These are phyloP conservation scores for Arrhopalites spinosus DNA, from an alignment of 2,888 invertebrate genomes.

Conservation along the genomic window DNA sequence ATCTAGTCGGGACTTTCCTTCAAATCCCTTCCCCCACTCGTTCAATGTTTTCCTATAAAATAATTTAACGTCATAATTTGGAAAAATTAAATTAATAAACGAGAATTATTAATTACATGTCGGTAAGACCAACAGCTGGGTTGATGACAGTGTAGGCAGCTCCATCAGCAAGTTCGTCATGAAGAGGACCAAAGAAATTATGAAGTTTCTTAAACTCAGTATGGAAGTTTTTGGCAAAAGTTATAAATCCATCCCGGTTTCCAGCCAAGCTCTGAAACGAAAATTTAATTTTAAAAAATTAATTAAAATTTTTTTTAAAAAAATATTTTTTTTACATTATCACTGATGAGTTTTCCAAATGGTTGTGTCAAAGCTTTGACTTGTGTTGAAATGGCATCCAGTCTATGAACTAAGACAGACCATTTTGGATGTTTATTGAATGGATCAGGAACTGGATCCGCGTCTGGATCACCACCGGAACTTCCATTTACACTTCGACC, in stretches of 20 bases:
- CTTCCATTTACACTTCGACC: no score
- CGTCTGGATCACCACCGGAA: background rate
- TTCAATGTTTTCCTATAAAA: constrained; percentile 21
- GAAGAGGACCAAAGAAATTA: constrained; percentile 30
- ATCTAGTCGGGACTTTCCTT: constrained; percentile 9
- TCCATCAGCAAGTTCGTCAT: constrained; percentile 24
- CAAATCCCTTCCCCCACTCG: constrained; percentile 18
- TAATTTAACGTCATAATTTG: background rate
- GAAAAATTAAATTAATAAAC: background rate
- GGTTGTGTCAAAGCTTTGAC: background rate
- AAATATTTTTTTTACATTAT: no score
- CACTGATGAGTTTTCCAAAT: background rate
- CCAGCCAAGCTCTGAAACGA: background rate
- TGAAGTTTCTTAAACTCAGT: background rate
- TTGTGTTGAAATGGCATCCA: constrained; percentile 14
- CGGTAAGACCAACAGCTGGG: constrained; percentile 38
- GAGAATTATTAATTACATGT: constrained; percentile 22
- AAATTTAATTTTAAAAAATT: background rate
- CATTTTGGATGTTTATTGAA: constrained; percentile 28
- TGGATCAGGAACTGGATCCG: constrained; percentile 21
- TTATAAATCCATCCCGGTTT: background rate
- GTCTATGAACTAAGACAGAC: constrained; percentile 14
- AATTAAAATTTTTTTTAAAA: background rate
- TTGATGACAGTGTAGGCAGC: constrained; percentile 36
- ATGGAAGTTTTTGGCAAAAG: constrained; percentile 11